A percentile compares a stretch with the other conserved stretches of the same genome.
These are phyloP conservation scores for Myrmecobius fasciatus DNA, from an alignment of 2,113 vertebrate species.

Conservation along the genomic window DNA sequence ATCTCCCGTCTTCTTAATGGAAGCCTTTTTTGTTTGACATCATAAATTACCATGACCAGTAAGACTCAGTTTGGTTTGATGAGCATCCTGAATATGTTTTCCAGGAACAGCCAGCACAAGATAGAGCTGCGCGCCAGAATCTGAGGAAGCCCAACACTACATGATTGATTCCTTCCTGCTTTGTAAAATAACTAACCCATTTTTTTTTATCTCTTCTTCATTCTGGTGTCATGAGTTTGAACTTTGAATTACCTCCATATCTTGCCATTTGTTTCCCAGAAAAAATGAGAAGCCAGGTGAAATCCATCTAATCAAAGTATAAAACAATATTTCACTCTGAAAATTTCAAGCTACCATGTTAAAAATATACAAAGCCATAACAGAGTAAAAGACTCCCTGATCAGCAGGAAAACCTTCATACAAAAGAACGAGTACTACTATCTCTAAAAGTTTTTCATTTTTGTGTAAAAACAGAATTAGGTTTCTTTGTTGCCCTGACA, in stretches of 20 bases:
- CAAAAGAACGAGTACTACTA: neutral
- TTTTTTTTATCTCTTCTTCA: neutral
- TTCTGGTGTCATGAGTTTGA: constrained; percentile 15
- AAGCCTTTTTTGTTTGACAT: neutral
- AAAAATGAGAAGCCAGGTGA: constrained; percentile 13
- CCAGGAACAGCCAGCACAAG: neutral
- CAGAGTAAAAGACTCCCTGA: neutral
- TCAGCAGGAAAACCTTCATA: neutral
- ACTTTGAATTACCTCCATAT: neutral
- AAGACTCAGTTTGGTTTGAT: neutral
- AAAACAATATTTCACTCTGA: neutral
- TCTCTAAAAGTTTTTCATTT: neutral
- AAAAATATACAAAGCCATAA: neutral
- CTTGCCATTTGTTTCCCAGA: neutral
- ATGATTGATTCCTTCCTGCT: constrained; percentile 26
- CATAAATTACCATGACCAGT: constrained; percentile 6
- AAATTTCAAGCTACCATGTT: neutral
- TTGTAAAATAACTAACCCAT: constrained; percentile 11
- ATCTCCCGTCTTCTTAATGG: neutral
- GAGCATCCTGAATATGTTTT: constrained; percentile 14
- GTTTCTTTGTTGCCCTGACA: neutral
- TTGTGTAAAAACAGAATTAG: neutral
- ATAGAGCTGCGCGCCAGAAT: neutral
- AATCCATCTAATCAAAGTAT: constrained; percentile 14
- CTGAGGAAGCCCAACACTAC: neutral